These are phyloP conservation scores for Diachasmimorpha longicaudata DNA, from an alignment of 1,140 invertebrate species.

Conservation along the genomic window DNA sequence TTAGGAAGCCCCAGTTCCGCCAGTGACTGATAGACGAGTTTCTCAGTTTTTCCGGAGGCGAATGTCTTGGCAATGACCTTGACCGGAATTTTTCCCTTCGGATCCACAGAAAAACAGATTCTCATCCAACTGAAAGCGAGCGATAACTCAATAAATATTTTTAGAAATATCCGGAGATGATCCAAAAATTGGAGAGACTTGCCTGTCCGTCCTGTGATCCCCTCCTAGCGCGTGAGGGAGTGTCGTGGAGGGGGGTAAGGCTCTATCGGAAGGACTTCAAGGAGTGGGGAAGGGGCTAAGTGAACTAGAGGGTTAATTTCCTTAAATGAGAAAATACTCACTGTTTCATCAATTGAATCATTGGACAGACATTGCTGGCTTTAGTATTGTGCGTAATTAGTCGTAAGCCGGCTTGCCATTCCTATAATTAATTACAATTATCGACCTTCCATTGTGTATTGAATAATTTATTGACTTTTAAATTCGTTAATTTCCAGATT, in stretches of 20 bases:
- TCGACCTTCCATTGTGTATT: not conserved
- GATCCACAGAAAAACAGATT: conserved; percentile 88
- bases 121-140: conserved; percentile 89
- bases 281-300: too few relatives aligned
- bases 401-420: conserved; percentile 90
- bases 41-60: conserved; percentile 97
- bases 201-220: too few relatives aligned
- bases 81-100: conserved; percentile 95
- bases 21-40: conserved; percentile 95
- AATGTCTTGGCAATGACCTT: conserved; percentile 97
- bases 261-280: too few relatives aligned
- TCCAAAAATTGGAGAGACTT: too few relatives aligned
- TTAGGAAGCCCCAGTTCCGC: conserved; percentile 92
- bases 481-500: not conserved
- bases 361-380: conserved; percentile 94
- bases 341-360: conserved; percentile 97
- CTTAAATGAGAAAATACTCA: conserved; percentile 70
- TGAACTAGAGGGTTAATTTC: not conserved
- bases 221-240: too few relatives aligned
- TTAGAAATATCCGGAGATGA: conserved; percentile 7
- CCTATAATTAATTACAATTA: conserved; percentile 64
- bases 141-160: conserved; percentile 8
- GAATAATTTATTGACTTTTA: not conserved
- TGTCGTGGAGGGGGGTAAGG: too few relatives aligned
- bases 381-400: conserved; percentile 96